phyloP scores from a whole-genome alignment of 2,797 vertebrate species.

The Corythornis leucogaster region DNA sequence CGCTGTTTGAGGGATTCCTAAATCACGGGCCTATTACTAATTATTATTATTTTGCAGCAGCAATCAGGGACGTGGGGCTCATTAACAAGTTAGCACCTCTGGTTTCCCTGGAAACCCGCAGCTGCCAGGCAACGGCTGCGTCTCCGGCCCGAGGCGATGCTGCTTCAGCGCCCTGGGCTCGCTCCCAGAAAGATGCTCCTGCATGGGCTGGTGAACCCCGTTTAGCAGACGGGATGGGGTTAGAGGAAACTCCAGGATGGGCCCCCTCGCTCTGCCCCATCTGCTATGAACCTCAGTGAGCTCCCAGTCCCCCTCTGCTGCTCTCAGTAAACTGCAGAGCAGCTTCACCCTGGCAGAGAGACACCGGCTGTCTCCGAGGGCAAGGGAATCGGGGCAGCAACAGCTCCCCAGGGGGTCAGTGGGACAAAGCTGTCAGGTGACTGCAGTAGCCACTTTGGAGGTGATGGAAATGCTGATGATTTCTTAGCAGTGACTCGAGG shows the following conservation, averaged over 20 bases:
- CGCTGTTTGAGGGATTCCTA: constrained; percentile 49
- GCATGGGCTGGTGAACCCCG: not conserved
- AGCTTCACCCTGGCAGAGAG: not conserved
- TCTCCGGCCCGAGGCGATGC: constrained; percentile 46
- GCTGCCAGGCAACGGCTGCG: constrained; percentile 78
- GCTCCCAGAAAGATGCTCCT: not conserved
- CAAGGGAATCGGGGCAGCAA: not conserved
- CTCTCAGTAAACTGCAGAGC: not conserved
- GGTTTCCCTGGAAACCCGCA: constrained; percentile 78
- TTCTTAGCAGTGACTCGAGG: constrained; percentile 16
- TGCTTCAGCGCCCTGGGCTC: constrained; percentile 20
- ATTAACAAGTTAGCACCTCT: constrained; percentile 81
- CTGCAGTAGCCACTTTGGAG: not conserved
- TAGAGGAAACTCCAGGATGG: not conserved
- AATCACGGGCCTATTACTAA: constrained; percentile 54
- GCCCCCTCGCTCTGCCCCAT: not conserved
- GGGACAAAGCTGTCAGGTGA: constrained; percentile 34
- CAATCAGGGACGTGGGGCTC: constrained; percentile 71
- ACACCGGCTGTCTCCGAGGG: not conserved
- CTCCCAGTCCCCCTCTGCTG: not conserved
- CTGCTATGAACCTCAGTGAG: not conserved
- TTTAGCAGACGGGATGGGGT: not conserved
- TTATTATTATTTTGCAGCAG: constrained; percentile 75
- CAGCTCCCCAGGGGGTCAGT: not conserved
- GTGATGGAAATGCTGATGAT: constrained; percentile 8